Evolutionary conservation across 1,140 invertebrate genomes (phyloP).

Genomic region (Drosophila bocki): DNA sequence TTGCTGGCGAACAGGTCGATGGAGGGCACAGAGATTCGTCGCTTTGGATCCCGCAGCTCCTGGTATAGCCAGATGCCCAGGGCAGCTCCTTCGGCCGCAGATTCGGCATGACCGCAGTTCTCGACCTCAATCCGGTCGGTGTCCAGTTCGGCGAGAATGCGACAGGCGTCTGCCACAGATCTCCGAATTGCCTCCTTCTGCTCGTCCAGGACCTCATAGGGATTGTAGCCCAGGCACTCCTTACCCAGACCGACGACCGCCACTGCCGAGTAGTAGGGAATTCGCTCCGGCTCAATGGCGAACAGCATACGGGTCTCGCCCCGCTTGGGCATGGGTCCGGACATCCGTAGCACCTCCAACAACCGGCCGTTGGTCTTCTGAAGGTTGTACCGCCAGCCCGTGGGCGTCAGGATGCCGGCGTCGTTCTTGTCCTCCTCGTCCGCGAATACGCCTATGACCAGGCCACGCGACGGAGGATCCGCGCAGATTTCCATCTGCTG

Average conservation of each 20-base stretch:
- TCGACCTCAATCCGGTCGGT: conserved; percentile 90
- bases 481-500: conserved; percentile 81
- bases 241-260: conserved; percentile 91
- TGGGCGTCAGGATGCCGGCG: conserved; percentile 72
- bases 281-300: conserved; percentile 85
- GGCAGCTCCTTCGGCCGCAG: conserved; percentile 91
- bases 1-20: conserved; percentile 84
- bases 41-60: conserved; percentile 80
- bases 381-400: conserved; percentile 77
- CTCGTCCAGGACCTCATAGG: conserved; percentile 89
- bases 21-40: conserved; percentile 56
- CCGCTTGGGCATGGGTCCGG: conserved; percentile 79
- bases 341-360: conserved; percentile 77
- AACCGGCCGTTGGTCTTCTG: conserved; percentile 78
- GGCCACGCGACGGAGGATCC: conserved; percentile 75
- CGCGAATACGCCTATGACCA: conserved; percentile 79
- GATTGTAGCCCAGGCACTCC: conserved; percentile 86
- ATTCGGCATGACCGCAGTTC: conserved; percentile 90
- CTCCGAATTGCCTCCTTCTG: conserved; percentile 89
- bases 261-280: conserved; percentile 87
- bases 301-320: conserved; percentile 77
- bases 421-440: conserved; percentile 81
- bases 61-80: conserved; percentile 86
- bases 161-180: conserved; percentile 89
- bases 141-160: conserved; percentile 81